Evolutionary conservation across 2,113 vertebrate genomes (phyloP).

Genomic region (Coryphaenoides rupestris): DNA sequence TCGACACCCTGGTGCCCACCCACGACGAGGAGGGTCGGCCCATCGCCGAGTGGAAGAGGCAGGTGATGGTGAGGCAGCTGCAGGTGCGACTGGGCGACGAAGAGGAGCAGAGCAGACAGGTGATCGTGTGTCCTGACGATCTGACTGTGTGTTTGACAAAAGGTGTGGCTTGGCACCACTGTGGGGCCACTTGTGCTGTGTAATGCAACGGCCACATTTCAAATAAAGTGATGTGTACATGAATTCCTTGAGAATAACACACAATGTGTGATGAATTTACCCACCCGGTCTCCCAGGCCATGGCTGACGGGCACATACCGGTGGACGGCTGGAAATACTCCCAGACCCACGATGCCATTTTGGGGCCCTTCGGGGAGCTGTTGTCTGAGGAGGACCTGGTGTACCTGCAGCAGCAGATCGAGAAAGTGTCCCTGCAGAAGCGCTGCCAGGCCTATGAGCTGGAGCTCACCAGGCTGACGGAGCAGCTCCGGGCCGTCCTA

Average conservation of each 20-base stretch:
- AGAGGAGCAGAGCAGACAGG: slow-evolving; percentile 65
- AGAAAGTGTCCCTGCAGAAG: slow-evolving; percentile 78
- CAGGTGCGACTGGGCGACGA: slow-evolving; percentile 76
- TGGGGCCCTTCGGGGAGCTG: slow-evolving; percentile 91
- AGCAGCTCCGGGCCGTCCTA: slow-evolving; percentile 80
- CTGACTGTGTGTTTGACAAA: no score
- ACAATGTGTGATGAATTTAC: no score
- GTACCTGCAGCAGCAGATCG: slow-evolving; percentile 83
- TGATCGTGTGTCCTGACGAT: slow-evolving; percentile 34
- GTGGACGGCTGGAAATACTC: slow-evolving; percentile 82
- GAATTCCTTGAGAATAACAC: no score
- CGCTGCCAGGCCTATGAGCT: slow-evolving; percentile 80
- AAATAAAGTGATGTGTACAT: no score
- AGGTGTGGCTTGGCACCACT: no score
- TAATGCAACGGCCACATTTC: no score
- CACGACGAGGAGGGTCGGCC: slow-evolving; percentile 79
- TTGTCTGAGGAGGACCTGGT: slow-evolving; percentile 85
- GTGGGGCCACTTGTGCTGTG: no score
- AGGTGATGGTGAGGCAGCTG: slow-evolving; percentile 91
- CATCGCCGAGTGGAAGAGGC: slow-evolving; percentile 94
- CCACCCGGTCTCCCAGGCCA: slow-evolving; percentile 40
- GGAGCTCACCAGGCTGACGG: slow-evolving; percentile 79
- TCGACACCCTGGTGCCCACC: slow-evolving; percentile 86
- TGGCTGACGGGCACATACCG: slow-evolving; percentile 30
- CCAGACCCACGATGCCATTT: slow-evolving; percentile 76